Evolutionary conservation across 2,113 vertebrate species (phyloP).

Genomic region (Elephas maximus): DNA sequence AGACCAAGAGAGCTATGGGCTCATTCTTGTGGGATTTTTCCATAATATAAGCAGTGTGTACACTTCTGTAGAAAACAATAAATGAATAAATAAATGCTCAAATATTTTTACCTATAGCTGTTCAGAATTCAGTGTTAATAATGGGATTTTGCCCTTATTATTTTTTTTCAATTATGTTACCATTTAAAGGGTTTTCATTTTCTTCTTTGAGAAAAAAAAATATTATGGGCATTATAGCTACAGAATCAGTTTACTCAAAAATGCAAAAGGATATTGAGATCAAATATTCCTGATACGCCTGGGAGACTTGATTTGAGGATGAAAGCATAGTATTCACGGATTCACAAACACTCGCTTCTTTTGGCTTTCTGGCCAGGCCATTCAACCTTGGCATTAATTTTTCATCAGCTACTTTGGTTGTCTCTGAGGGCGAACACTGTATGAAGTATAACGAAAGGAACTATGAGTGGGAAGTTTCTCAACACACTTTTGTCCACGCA

Average conservation of each 20-base stretch:
- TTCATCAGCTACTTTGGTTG: neutral
- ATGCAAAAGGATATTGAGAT: neutral
- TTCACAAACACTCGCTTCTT: neutral
- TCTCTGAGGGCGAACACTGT: neutral
- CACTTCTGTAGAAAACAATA: neutral
- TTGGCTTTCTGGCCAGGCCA: neutral
- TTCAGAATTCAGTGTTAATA: neutral
- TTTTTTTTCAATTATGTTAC: neutral
- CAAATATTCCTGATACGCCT: neutral
- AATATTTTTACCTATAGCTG: neutral
- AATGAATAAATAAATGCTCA: neutral
- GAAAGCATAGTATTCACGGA: neutral
- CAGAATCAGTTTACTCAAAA: slow-evolving; percentile 12
- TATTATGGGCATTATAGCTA: neutral
- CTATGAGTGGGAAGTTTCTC: neutral
- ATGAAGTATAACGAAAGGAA: slow-evolving; percentile 31
- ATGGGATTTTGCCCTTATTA: neutral
- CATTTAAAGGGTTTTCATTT: neutral
- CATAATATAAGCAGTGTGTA: neutral
- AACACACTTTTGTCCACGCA: neutral
- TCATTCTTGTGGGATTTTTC: neutral
- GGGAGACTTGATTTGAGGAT: neutral
- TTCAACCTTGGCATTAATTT: slow-evolving; percentile 2
- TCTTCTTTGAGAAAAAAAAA: neutral
- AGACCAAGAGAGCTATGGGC: neutral